phyloP scores from a whole-genome alignment of 2,113 vertebrate genomes.

The Calonectris borealis region DNA sequence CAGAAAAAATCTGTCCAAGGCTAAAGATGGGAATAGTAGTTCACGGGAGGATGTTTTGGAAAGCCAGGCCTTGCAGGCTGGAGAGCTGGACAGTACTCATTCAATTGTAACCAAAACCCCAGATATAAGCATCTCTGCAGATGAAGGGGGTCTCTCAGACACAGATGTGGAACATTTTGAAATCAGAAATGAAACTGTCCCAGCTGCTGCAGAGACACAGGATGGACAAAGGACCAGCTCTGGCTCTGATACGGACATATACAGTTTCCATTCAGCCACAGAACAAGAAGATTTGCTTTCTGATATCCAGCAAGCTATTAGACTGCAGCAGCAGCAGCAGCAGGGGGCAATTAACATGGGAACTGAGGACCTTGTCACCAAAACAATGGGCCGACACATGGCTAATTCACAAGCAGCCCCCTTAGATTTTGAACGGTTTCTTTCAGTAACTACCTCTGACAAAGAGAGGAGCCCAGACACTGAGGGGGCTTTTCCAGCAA shows the following conservation, averaged over 20 bases:
- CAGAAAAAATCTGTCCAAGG: conserved; percentile 85
- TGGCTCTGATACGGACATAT: conserved; percentile 95
- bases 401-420: conserved; percentile 57
- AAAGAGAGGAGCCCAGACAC: conserved; percentile 57
- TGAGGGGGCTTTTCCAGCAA: not conserved
- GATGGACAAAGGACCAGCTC: conserved; percentile 90
- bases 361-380: conserved; percentile 61
- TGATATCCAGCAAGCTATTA: conserved; percentile 95
- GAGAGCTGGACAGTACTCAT: conserved; percentile 83
- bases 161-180: conserved; percentile 75
- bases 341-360: conserved; percentile 64
- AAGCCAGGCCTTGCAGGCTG: conserved; percentile 77
- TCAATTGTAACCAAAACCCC: conserved; percentile 85
- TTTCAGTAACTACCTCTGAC: conserved; percentile 36
- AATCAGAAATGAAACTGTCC: conserved; percentile 69
- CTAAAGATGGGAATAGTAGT: conserved; percentile 79
- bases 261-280: conserved; percentile 95
- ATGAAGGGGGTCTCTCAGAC: conserved; percentile 89
- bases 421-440: conserved; percentile 62
- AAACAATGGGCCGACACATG: conserved; percentile 66
- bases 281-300: conserved; percentile 97
- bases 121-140: conserved; percentile 86
- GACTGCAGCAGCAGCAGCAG: conserved; percentile 88
- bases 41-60: conserved; percentile 88
- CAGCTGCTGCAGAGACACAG: conserved; percentile 69